Evolutionary conservation across 35 echinoderm and acorn worm genomes (phyloP), one percentile per base, ranked within the genome.

Genomic region (Apostichopus japonicus): DNA sequence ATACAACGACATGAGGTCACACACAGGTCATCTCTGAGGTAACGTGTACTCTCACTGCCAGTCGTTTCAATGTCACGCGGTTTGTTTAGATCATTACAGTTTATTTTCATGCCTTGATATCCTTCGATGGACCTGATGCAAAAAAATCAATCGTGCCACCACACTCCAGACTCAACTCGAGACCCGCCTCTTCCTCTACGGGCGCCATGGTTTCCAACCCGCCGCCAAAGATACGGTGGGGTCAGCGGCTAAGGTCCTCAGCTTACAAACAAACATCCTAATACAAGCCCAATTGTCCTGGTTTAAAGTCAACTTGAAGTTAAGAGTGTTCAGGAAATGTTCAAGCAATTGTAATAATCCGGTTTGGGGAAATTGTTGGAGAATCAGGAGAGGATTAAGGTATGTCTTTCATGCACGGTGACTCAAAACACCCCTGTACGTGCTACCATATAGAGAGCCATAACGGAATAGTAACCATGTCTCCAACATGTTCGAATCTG

Each of bases 261-360:
- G 53, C 81, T 23, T 57, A 57, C 81, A 84, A 84, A 84, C 81
- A 84, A 84, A 84, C 81, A 84, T 84, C 81, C 81, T 84, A 84
- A 84, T 84, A 84, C 81, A 84, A 84, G 81, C 81, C 81, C 81
- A 57, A 84, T 84, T 84, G 81, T 84, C 55, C 81, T 58, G 54
- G 56, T 84, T 84, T 84, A 58, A 84, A 84, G 81, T 84, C 81
- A 57, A 84, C 81, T 51, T 57, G 53, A 84, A 84, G 81, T 84
- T 61, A 23, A 84, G 55, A 58, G 56, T 84, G 54, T 84, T 16
- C 81, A 84, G 81, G 81, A 84, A 84, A 58, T 58, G 81, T 57
- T 23, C 19, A 57, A 23, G 17, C 81, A 84, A 84, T 58, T n/a
- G 56, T 84, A 84, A 84, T 58, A 53, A 84, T 84, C 81, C 81